Evolutionary conservation across 2,113 vertebrate species (phyloP), one percentile per base, ranked within the genome.

Genomic region (Limnothrissa miodon): DNA sequence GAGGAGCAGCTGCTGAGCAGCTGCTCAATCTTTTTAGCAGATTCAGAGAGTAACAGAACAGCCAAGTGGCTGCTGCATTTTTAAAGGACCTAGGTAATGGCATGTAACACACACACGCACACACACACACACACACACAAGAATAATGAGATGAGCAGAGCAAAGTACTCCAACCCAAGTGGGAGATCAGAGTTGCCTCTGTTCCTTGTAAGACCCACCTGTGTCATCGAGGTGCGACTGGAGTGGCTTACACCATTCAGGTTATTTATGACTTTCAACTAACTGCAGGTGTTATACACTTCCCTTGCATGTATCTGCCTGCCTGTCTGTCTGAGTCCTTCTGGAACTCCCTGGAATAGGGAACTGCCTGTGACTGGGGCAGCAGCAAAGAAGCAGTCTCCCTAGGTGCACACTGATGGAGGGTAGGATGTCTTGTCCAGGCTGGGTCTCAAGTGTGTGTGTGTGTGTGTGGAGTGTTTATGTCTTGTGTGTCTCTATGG

Each of bases 201-300:
- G 79, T 39, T 80, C 79, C 79, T 39, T 59, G 29, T 9, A 45
- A 39, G 29, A 29, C 19, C 36, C 80, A 81, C 82, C 51, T 66
- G 42, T 42, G 42, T 42, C 42, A 42, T 42, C 2, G 6, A 42
- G 42, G 6, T 42, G 42, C 42, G 42, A 6, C 2, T 4, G 42
- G 42, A 42, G 42, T 42, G 42, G 42, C 6, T 42, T 42, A 42
- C 42, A 42, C 46, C 29, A 39, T 56, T 39, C 51, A 21, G 1
- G 78, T 62, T 80, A 59, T 83, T 83, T 53, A 62, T 66, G 82
- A 80, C 39, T 59, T 56, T 25, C 51, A 25, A 29, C 25, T 11
- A 1, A 62, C 59, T 62, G n/a, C 51, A 62, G 42, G 29, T 39
- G 5, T 21, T 0, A 17, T 79, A 25, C 6, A 8, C 45, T 83